These are phyloP conservation scores for Tupaia tana DNA, from an alignment of 2,113 vertebrate genomes.

Conservation along the genomic window DNA sequence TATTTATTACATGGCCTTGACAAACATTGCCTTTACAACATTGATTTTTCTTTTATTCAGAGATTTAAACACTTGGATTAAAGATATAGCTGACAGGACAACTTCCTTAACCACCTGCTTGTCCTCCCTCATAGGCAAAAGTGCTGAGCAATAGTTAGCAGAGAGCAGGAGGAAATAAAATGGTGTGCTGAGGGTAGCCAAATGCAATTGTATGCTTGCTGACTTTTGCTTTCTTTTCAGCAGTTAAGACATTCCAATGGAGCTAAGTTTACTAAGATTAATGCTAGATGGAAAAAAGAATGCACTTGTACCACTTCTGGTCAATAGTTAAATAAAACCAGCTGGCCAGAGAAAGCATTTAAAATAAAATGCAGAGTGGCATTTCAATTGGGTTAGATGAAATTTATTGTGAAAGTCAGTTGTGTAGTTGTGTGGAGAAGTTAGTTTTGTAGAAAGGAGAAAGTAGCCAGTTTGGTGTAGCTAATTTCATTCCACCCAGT, in stretches of 20 bases:
- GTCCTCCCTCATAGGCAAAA: slow-evolving; percentile 71
- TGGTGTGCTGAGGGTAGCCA: slow-evolving; percentile 84
- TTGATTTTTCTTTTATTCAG: slow-evolving; percentile 84
- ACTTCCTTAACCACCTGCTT: slow-evolving; percentile 82
- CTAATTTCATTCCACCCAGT: slow-evolving; percentile 51
- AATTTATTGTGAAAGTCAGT: slow-evolving; percentile 78
- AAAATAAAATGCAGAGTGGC: slow-evolving; percentile 77
- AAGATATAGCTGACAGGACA: slow-evolving; percentile 86
- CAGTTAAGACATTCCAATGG: slow-evolving; percentile 81
- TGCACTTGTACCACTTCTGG: slow-evolving; percentile 66
- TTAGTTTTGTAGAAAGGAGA: slow-evolving; percentile 65
- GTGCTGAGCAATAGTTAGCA: slow-evolving; percentile 80
- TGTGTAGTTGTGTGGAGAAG: slow-evolving; percentile 51
- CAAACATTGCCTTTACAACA: slow-evolving; percentile 86
- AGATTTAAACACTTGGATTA: slow-evolving; percentile 85
- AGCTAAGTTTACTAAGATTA: slow-evolving; percentile 83
- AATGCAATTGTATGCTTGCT: slow-evolving; percentile 82
- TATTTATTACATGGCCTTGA: slow-evolving; percentile 86
- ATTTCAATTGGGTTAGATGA: slow-evolving; percentile 76
- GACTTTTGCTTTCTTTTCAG: slow-evolving; percentile 83
- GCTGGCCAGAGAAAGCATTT: slow-evolving; percentile 77
- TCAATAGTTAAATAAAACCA: slow-evolving; percentile 82
- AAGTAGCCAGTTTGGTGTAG: slow-evolving; percentile 45
- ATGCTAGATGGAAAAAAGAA: slow-evolving; percentile 81
- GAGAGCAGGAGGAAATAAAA: slow-evolving; percentile 75